These are phyloP conservation scores for Meliscaeva auricollis DNA, from an alignment of 2,888 invertebrate species.

Conservation along the genomic window DNA sequence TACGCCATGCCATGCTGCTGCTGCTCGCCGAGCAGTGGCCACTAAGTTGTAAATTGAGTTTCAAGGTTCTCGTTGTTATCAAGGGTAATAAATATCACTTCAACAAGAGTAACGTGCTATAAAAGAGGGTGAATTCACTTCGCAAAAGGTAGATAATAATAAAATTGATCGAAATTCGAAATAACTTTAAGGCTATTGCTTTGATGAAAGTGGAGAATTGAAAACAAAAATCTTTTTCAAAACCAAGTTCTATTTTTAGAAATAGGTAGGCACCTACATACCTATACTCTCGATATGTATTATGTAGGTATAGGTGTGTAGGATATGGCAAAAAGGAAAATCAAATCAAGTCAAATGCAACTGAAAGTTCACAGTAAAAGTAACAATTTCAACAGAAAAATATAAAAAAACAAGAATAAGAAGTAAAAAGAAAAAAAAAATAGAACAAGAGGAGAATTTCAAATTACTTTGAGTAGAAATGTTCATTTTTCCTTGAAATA, in stretches of 20 bases:
- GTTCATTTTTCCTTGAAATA: neutral
- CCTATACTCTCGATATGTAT: no score
- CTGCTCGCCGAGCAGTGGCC: no score
- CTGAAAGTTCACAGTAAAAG: neutral
- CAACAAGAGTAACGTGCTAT: neutral
- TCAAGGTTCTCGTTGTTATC: constrained; percentile 26
- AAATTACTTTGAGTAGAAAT: neutral
- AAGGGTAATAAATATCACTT: constrained; percentile 26
- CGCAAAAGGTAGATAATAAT: neutral
- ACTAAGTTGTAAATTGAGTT: constrained; percentile 3
- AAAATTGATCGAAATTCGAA: constrained; percentile 3
- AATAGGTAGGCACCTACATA: no score
- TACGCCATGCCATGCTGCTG: no score
- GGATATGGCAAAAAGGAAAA: neutral
- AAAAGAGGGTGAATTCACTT: neutral
- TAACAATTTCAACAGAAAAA: neutral
- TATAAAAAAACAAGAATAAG: neutral
- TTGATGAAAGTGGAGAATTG: neutral
- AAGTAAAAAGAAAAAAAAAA: neutral
- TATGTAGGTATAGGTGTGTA: neutral
- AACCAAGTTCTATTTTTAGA: no score
- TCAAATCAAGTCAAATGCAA: neutral
- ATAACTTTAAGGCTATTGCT: neutral
- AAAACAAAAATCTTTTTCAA: neutral
- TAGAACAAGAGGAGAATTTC: neutral